Evolutionary conservation across 2,113 vertebrate genomes (phyloP), one percentile per base, ranked within the genome.

Genomic region (Urocolius indicus): DNA sequence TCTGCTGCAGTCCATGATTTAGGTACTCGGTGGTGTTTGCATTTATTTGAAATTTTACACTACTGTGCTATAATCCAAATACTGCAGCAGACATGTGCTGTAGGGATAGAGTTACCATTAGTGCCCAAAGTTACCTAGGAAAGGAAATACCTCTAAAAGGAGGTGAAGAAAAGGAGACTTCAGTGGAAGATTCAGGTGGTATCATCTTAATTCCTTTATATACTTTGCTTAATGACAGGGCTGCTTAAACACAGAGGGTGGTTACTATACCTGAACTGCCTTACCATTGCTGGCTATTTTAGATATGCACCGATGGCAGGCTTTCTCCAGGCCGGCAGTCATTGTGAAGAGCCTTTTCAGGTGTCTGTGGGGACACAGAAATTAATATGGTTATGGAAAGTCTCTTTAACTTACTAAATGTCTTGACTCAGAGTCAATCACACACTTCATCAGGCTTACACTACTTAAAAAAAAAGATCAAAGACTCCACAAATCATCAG

Each of bases 281-380:
- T 98, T 97, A 98, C 98, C 97, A 52, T 97, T 97, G 95, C 97
- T 97, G 96, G 97, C 96, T 36, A 97, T 97, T 83, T 97, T 96
- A 7, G 97, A 98, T 87, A 98, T 97, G 94, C 96, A 98, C 8
- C 18, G 75, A 84, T 98, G 98, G 58, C 97, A 97, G 17, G 95
- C 96, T 96, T 98, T 98, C 94, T 98, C 97, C 78, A 98, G 96
- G 61, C 97, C 97, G 0, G 96, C 97, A 27, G 91, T 81, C 97
- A 97, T 98, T 5, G n/a, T 48, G 52, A 49, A 36, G 78, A 29
- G 13, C 46, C 91, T 32, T 41, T 16, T 49, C 7, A 22, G 30
- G 36, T 81, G 49, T 41, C 90, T 91, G 94, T 94, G 74, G 49
- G 69, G 58, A 93, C 36, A 89, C 34, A 95, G 71, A 79, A 89